Conservation (phyloP, 1,140 invertebrate species). For the Phortica variegata region DNA sequence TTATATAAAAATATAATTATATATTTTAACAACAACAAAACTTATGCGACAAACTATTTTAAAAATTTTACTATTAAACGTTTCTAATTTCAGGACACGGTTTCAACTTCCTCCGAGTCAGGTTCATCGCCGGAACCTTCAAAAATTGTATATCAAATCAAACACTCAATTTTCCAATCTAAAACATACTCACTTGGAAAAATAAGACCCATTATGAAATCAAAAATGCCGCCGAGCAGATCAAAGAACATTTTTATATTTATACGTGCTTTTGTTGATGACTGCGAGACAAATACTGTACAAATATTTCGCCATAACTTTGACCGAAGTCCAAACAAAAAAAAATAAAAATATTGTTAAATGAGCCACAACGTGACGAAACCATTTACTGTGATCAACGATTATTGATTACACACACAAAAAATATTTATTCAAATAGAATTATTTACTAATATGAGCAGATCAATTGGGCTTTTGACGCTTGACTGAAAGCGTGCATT, state of each 20-base stretch:
- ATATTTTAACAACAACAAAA: slow-evolving; percentile 10
- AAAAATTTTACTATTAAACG: not conserved
- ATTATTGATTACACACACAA: slow-evolving; percentile 24
- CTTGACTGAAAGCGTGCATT: too few relatives aligned
- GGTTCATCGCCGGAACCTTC: slow-evolving; percentile 45
- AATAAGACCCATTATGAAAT: slow-evolving; percentile 37
- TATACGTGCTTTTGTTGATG: slow-evolving; percentile 13
- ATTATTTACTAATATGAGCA: too few relatives aligned
- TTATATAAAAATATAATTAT: not conserved
- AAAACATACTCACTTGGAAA: slow-evolving; percentile 40
- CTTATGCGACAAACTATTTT: not conserved
- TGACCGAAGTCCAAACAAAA: not conserved
- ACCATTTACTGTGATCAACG: too few relatives aligned
- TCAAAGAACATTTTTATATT: slow-evolving; percentile 45
- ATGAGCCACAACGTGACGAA: slow-evolving; percentile 44
- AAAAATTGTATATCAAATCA: slow-evolving; percentile 3
- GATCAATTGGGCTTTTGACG: too few relatives aligned
- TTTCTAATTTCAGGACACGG: slow-evolving; percentile 23
- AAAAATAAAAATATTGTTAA: slow-evolving; percentile 24
- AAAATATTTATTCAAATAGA: slow-evolving; percentile 10
- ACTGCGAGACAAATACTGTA: slow-evolving; percentile 3
- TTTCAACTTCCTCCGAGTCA: slow-evolving; percentile 48
- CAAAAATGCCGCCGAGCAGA: slow-evolving; percentile 37
- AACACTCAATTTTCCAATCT: not conserved
- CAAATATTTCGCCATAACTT: not conserved